Evolutionary conservation across 2,888 invertebrate species (phyloP).

Genomic region (Ichneumoninae sp.): DNA sequence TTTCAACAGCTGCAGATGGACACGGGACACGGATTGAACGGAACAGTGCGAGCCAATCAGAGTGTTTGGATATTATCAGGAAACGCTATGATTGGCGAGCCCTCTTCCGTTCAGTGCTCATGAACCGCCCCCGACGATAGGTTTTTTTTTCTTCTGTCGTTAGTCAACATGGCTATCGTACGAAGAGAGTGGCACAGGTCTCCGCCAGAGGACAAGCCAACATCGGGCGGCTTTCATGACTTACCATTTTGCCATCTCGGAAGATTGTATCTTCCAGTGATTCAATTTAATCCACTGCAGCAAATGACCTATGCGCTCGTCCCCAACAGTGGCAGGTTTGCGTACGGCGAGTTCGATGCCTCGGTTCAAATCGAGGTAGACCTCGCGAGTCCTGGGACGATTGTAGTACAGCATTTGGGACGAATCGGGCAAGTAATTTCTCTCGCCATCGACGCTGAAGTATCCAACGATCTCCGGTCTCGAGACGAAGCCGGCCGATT

Average conservation of each 20-base stretch:
- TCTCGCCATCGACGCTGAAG: constrained; percentile 14
- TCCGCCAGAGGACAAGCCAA: too few species aligned
- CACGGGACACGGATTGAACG: too few species aligned
- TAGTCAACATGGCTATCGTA: too few species aligned
- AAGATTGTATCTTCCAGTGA: constrained; percentile 65
- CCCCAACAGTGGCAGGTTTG: constrained; percentile 74
- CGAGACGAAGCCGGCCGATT: neutral
- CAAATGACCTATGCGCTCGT: constrained; percentile 86
- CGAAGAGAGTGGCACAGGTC: too few species aligned
- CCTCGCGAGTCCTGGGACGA: neutral
- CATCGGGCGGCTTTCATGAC: neutral
- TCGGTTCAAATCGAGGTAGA: constrained; percentile 12
- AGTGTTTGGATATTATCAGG: too few species aligned
- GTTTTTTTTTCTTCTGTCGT: too few species aligned
- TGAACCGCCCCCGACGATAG: too few species aligned
- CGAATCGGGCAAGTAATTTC: constrained; percentile 17
- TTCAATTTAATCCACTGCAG: constrained; percentile 86
- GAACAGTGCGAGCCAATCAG: too few species aligned
- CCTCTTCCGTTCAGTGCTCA: too few species aligned
- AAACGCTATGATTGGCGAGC: too few species aligned
- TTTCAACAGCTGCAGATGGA: too few species aligned
- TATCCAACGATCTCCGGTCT: constrained; percentile 19
- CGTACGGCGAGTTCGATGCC: constrained; percentile 81
- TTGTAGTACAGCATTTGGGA: constrained; percentile 20
- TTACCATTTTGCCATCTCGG: neutral